Evolutionary conservation across 2,888 invertebrate genomes (phyloP), one percentile per base, ranked within the genome.

Genomic region (Siphlonurus alternatus): DNA sequence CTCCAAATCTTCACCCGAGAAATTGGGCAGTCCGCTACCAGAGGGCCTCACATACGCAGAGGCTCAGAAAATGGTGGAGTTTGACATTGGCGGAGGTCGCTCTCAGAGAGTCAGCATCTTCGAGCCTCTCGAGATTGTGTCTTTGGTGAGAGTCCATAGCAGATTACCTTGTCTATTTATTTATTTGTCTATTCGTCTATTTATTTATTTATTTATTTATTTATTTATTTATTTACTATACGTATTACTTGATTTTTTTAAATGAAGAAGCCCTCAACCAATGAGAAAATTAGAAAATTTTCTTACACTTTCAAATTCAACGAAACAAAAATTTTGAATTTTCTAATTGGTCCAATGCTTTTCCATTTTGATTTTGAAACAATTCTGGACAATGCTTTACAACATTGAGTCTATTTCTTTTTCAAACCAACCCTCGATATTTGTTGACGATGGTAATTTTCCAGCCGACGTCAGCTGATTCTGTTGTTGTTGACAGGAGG

Each of bases 31-130:
- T 10, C 79, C 81, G 1, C 70, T 72, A 22, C 82, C 84, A 70
- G 88, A 88, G 73, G 86, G 86, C 18, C 77, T 93, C 62, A 87
- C 88, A 18, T 91, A 88, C 72, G 88, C 89, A 25, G 91, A 92
- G 72, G 86, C 89, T 1, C 90, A 91, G 73, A 87, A 88, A 77
- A 83, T 88, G 68, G 89, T 93, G 0, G 90, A 91, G 73, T 88
- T 93, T 72, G 90, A 93, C 72, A 80, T 91, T n/a, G 65, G 65
- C 59, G 87, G 90, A 74, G 89, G 89, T 0, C 84, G 86, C 74
- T 82, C 86, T 64, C 84, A 87, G 65, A 81, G 87, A 65, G 73
- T 80, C 53, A 77, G 76, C 69, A 78, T 79, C 61, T 76, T 73
- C 68, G 78, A 79, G 68, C 75, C 76, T 1, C 68, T 79, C 54